These are phyloP conservation scores for Lophotriccus pileatus DNA, from an alignment of 2,797 vertebrate genomes.

Conservation along the genomic window DNA sequence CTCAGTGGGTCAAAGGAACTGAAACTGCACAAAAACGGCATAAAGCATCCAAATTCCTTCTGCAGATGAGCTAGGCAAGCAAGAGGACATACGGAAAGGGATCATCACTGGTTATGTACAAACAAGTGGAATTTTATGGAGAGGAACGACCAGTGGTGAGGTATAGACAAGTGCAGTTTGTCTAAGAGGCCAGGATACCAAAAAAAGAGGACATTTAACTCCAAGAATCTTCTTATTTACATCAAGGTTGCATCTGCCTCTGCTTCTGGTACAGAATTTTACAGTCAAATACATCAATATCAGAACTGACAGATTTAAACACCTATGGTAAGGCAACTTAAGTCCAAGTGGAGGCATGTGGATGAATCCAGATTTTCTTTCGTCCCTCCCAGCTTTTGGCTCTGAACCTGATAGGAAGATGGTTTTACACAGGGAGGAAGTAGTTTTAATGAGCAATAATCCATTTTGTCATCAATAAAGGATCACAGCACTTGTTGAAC, in stretches of 20 bases:
- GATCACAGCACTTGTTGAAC: neutral
- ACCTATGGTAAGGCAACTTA: neutral
- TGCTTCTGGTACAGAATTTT: neutral
- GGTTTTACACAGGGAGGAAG: neutral
- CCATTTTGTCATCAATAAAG: neutral
- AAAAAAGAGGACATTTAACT: neutral
- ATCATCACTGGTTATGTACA: neutral
- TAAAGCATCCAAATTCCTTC: neutral
- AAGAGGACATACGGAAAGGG: neutral
- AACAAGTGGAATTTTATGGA: neutral
- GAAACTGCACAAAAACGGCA: neutral
- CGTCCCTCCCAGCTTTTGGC: neutral
- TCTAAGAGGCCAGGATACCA: neutral
- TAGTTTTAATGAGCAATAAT: neutral
- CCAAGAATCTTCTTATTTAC: neutral
- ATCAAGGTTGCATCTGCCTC: neutral
- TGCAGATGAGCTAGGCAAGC: neutral
- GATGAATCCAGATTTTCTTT: neutral
- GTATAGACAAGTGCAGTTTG: neutral
- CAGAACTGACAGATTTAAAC: neutral
- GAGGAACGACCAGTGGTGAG: neutral
- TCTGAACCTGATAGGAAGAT: neutral
- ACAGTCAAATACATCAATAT: accelerated
- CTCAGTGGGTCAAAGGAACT: neutral
- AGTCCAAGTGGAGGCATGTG: neutral